Evolutionary conservation across 1,140 invertebrate genomes (phyloP).

Genomic region (Pomphorhynchus laevis): DNA sequence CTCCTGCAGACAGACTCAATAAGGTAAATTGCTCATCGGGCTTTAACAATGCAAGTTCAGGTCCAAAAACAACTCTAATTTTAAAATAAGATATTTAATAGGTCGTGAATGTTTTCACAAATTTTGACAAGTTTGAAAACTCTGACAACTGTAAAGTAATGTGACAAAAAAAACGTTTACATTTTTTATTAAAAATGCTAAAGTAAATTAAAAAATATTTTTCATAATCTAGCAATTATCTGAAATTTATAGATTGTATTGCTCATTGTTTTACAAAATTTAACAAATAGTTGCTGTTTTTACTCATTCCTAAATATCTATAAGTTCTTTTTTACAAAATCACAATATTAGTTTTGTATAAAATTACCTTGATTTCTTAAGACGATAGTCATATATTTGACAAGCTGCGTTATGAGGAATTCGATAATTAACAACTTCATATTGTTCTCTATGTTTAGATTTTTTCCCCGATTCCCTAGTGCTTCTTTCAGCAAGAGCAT

Average conservation of each 20-base stretch:
- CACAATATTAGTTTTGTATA: neutral
- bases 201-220: too few relatives aligned
- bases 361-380: conserved; percentile 18
- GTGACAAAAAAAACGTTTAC: too few relatives aligned
- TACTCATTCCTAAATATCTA: too few relatives aligned
- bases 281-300: too few relatives aligned
- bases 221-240: too few relatives aligned
- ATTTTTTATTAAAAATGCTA: too few relatives aligned
- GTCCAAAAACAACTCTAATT: conserved; percentile 16
- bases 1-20: conserved; percentile 17
- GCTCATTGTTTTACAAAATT: too few relatives aligned
- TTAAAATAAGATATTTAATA: neutral
- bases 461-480: neutral
- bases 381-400: conserved; percentile 17
- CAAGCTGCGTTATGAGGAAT: conserved; percentile 18
- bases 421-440: conserved; percentile 15
- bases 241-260: too few relatives aligned
- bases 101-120: too few relatives aligned
- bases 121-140: too few relatives aligned
- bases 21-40: conserved; percentile 18
- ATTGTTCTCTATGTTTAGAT: conserved; percentile 12
- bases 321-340: too few relatives aligned
- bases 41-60: conserved; percentile 17
- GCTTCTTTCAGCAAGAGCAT: neutral
- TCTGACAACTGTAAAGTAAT: too few relatives aligned